These are phyloP conservation scores for Dipodomys ordii DNA, from an alignment of 2,113 vertebrate species.

Conservation along the genomic window DNA sequence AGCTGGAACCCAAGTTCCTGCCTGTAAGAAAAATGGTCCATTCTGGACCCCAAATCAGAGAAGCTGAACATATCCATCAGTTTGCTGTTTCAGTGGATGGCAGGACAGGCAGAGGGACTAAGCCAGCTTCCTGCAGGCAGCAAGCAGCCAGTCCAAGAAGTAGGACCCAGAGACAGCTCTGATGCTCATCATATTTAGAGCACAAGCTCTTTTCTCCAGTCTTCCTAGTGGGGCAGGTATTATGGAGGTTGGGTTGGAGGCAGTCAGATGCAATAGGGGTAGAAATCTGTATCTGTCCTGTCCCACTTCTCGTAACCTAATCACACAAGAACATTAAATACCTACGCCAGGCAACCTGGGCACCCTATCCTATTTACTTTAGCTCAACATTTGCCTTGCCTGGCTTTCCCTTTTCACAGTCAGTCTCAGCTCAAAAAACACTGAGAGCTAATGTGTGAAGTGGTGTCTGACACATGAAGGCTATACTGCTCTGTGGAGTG, in stretches of 20 bases:
- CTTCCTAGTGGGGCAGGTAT: background rate
- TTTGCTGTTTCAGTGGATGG: background rate
- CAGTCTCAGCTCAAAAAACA: background rate
- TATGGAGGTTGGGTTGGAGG: background rate
- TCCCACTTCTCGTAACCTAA: background rate
- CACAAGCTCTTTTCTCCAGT: background rate
- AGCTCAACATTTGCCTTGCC: background rate
- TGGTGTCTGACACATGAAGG: background rate
- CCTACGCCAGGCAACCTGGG: background rate
- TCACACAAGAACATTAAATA: background rate
- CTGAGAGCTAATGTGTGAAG: background rate
- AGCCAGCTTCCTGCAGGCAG: background rate
- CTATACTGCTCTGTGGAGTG: background rate
- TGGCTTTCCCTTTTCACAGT: background rate
- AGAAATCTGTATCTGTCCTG: background rate
- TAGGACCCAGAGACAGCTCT: background rate
- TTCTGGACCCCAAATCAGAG: background rate
- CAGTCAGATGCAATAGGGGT: background rate
- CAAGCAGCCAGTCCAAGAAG: background rate
- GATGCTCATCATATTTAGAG: background rate
- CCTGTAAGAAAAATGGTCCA: slow-evolving; percentile 2
- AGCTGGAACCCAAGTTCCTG: background rate
- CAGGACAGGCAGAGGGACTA: background rate
- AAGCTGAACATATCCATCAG: background rate
- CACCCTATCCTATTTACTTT: background rate